A percentile compares a stretch with the other conserved stretches of the same genome.
Conservation (phyloP, 1,140 invertebrate species). For the Hormaphis cornu region DNA sequence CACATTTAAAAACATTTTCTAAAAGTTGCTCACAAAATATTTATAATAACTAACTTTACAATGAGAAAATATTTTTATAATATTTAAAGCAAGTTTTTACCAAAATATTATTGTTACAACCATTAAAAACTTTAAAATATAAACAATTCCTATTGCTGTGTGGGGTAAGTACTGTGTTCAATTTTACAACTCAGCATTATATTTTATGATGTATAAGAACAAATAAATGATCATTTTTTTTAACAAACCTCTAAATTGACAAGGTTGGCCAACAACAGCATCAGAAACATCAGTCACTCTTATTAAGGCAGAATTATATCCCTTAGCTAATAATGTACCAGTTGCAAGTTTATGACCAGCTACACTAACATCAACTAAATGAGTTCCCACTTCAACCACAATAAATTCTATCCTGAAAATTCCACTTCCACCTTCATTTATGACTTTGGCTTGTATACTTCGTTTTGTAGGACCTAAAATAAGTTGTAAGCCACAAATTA, state of each 20-base stretch:
- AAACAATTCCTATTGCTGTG: too few relatives aligned
- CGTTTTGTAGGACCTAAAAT: slow-evolving; percentile 56
- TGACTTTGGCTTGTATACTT: slow-evolving; percentile 56
- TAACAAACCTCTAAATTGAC: slow-evolving; percentile 74
- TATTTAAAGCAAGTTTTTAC: too few relatives aligned
- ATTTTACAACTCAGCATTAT: too few relatives aligned
- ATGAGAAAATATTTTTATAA: too few relatives aligned
- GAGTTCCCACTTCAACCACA: slow-evolving; percentile 82
- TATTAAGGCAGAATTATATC: slow-evolving; percentile 84
- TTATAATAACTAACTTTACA: too few relatives aligned
- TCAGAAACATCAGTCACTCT: slow-evolving; percentile 77
- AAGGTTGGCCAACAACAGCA: slow-evolving; percentile 81
- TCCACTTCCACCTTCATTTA: slow-evolving; percentile 62
- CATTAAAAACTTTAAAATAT: too few relatives aligned
- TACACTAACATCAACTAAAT: slow-evolving; percentile 76
- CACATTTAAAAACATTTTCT: too few relatives aligned
- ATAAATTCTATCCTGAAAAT: slow-evolving; percentile 82
- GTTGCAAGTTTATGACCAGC: slow-evolving; percentile 75
- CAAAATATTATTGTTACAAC: too few relatives aligned
- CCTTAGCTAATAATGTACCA: slow-evolving; percentile 80
- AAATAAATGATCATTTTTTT: neutral
- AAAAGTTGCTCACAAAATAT: too few relatives aligned
- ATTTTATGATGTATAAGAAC: slow-evolving; percentile 28
- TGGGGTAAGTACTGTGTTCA: too few relatives aligned
- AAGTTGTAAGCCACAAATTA: too few relatives aligned